These are phyloP conservation scores for Pelodiscus sinensis DNA, from an alignment of 2,113 vertebrate species.

Conservation along the genomic window DNA sequence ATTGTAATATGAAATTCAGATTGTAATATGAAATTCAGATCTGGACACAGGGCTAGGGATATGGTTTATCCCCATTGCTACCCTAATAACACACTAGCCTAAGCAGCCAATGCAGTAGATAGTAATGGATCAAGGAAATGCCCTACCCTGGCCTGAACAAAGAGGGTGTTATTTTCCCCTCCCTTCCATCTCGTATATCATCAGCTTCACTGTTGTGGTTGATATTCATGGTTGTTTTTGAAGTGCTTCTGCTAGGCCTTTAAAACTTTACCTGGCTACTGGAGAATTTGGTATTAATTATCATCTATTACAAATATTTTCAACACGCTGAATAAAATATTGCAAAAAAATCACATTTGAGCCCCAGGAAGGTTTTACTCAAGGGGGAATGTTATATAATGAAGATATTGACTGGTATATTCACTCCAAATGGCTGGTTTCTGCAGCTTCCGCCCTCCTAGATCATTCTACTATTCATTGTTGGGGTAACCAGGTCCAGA, in stretches of 20 bases:
- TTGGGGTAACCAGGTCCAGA: constrained; percentile 62
- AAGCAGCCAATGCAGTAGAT: neutral
- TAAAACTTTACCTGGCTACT: neutral
- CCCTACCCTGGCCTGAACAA: neutral
- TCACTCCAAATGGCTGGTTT: constrained; percentile 37
- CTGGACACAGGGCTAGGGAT: rapidly evolving
- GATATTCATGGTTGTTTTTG: neutral
- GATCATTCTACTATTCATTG: neutral
- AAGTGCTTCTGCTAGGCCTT: neutral
- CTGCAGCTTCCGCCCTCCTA: neutral
- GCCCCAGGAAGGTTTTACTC: constrained; percentile 27
- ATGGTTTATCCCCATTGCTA: neutral
- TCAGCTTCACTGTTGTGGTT: rapidly evolving
- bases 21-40: neutral
- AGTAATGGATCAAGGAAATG: neutral
- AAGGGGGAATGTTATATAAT: constrained; percentile 52
- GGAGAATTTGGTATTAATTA: neutral
- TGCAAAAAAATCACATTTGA: constrained; percentile 21
- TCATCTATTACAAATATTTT: constrained; percentile 44
- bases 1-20: neutral
- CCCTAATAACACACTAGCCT: neutral
- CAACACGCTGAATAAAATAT: constrained; percentile 35
- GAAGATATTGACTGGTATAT: neutral
- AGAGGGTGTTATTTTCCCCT: neutral
- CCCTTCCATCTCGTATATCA: too few relatives aligned